Evolutionary conservation across 35 echinoderm and acorn worm genomes (phyloP), one percentile per base, ranked within the genome.

Genomic region (Heliocidaris erythrogramma): DNA sequence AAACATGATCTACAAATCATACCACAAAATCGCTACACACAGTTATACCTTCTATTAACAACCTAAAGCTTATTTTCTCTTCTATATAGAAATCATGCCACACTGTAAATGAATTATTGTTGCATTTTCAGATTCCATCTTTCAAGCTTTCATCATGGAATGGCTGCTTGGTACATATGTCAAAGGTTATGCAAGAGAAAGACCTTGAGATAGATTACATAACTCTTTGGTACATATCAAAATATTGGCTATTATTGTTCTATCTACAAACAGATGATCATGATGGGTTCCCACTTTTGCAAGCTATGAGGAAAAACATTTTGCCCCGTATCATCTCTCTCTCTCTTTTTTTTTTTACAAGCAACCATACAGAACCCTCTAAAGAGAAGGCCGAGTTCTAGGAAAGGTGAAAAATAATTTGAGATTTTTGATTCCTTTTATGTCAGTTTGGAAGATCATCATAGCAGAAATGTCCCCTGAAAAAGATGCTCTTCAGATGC

Each of bases 211-310:
- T 89, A 31, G 31, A 89, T 89, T 89, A 89, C 87, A 89, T 89
- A 32, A 89, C 87, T 89, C 87, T 89, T 89, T 89, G 87, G 87
- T 89, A 89, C 87, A 89, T 86, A 89, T 89, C 87, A 89, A 88
- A 88, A 89, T 47, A 89, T 89, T 89, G 31, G 47, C 87, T 89
- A 89, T 48, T 89, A n/a, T 27, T 48, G 2, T 48, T 88, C 31
- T 88, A 88, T 89, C 87, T 89, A 89, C 87, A 89, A 18, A 32
- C 32, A 47, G 87, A 5, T 32, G 87, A 89, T 29, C 85, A 86
- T 2, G 85, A 84, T 12, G 9, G 2, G 52, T 56, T 56, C 52
- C 52, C 52, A 56, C 52, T 56, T 56, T 0, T 3, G 65, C 27
- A 27, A 27, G 65, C 21, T 78, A 78, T 6, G 21, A 24, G 27